Evolutionary conservation across 2,797 vertebrate species (phyloP).

Genomic region (Rhynchonycteris naso): DNA sequence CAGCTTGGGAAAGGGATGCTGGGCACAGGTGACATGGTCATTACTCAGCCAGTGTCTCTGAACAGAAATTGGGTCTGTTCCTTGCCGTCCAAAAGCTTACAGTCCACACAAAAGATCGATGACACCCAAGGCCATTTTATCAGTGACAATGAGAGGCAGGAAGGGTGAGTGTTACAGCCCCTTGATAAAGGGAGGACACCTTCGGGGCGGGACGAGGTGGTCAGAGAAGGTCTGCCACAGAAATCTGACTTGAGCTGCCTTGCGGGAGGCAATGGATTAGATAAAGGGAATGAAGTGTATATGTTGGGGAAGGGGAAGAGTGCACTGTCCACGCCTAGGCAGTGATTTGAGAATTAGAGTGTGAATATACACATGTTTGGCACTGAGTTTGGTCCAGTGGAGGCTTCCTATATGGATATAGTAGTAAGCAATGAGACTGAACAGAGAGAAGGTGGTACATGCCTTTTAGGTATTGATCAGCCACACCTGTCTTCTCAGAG

Average conservation of each 20-base stretch:
- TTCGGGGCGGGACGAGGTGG: neutral
- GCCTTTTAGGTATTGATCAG: neutral
- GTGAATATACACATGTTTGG: neutral
- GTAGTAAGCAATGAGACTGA: neutral
- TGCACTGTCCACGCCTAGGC: neutral
- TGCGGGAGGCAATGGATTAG: neutral
- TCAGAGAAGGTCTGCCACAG: neutral
- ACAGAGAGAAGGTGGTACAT: neutral
- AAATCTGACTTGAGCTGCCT: neutral
- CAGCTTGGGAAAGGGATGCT: neutral
- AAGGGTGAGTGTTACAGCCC: neutral
- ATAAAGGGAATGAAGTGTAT: neutral
- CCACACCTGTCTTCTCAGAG: neutral
- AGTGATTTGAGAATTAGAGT: neutral
- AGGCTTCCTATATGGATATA: neutral
- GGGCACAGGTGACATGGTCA: accelerated
- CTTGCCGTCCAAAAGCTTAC: neutral
- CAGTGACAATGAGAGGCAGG: neutral
- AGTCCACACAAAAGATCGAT: neutral
- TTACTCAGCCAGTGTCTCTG: neutral
- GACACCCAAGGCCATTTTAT: neutral
- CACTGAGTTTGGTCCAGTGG: neutral
- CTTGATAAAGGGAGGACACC: neutral
- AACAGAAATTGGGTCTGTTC: neutral
- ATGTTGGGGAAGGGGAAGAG: neutral